phyloP scores from a whole-genome alignment of 2,888 invertebrate species.

The Eilema caniola region DNA sequence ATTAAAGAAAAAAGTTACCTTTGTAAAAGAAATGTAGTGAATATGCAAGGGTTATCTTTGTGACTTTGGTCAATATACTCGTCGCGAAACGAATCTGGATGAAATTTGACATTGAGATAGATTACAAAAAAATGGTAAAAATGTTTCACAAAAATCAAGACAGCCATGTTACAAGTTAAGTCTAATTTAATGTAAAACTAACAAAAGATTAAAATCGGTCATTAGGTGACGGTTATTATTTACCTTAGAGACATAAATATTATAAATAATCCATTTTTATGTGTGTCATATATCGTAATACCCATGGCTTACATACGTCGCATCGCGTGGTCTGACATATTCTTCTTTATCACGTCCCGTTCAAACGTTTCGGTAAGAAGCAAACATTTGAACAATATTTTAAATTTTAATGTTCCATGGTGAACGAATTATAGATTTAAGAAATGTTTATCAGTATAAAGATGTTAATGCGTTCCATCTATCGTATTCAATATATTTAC shows the following conservation, averaged over 20 bases:
- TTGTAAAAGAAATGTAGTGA: background rate
- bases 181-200: background rate
- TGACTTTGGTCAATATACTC: background rate
- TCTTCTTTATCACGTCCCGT: slow-evolving; percentile 9
- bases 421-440: slow-evolving; percentile 25
- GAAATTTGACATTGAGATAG: no score
- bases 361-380: slow-evolving; percentile 16
- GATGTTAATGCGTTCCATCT: slow-evolving; percentile 22
- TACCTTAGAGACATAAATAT: background rate
- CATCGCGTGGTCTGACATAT: slow-evolving; percentile 10
- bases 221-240: background rate
- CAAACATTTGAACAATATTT: slow-evolving; percentile 25
- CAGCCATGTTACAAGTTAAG: background rate
- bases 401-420: slow-evolving; percentile 30
- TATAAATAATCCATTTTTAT: slow-evolving; percentile 17
- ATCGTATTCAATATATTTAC: slow-evolving; percentile 45
- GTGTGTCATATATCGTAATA: slow-evolving; percentile 20
- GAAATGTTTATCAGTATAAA: slow-evolving; percentile 34
- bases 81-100: no score
- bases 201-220: background rate
- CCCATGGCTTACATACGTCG: slow-evolving; percentile 18
- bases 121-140: no score
- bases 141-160: no score
- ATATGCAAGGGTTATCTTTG: background rate
- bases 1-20: no score